Evolutionary conservation across 2,113 vertebrate species (phyloP).

Genomic region (Ceyx melanurus): DNA sequence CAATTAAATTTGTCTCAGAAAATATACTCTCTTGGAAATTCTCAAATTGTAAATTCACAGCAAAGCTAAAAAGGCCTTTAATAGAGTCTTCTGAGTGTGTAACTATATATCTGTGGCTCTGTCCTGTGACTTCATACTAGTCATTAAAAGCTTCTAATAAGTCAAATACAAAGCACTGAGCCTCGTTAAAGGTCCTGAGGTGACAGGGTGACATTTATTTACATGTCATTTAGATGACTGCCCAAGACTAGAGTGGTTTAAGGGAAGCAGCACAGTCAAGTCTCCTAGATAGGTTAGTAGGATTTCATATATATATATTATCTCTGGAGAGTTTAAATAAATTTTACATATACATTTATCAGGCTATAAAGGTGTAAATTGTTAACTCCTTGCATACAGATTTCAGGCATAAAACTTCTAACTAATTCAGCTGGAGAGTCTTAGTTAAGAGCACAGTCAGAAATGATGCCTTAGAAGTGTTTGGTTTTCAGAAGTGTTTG

Average conservation of each 20-base stretch:
- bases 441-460: neutral
- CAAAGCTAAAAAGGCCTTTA: slow-evolving; percentile 15
- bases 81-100: neutral
- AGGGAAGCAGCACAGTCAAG: neutral
- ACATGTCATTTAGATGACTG: neutral
- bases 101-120: neutral
- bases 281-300: neutral
- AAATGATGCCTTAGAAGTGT: neutral
- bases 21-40: slow-evolving; percentile 41
- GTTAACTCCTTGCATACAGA: neutral
- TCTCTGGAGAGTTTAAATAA: neutral
- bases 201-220: neutral
- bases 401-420: neutral
- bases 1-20: slow-evolving; percentile 38
- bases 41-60: slow-evolving; percentile 28
- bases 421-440: neutral
- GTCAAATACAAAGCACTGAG: neutral
- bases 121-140: neutral
- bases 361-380: neutral
- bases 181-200: neutral
- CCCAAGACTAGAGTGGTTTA: neutral
- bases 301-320: neutral
- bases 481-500: neutral
- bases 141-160: neutral
- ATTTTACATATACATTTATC: neutral